Evolutionary conservation across 1,140 invertebrate species (phyloP), one percentile per base, ranked within the genome.

Genomic region (Heterodera carotae): DNA sequence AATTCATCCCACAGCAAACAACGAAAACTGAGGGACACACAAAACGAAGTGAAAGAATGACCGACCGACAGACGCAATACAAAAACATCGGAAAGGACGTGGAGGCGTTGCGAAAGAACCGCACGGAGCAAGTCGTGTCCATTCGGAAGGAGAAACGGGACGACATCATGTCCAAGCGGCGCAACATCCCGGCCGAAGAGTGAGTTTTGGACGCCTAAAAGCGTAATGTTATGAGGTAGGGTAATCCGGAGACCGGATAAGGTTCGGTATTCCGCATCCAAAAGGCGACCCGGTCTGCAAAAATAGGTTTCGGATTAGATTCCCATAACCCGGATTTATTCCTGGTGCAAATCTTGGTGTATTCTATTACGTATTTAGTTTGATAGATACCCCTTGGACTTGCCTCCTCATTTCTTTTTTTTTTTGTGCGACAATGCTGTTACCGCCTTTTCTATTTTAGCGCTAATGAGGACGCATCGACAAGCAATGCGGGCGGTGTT

Each of bases 61-160:
- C 75, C 6, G 83, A 84, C 31, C 83, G 84, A 53, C 84, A 84
- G 62, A 64, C 83, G 7, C 80, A 86, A 69, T 87, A 86, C 81
- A 87, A 87, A 72, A 87, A 87, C 76, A 76, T 75, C 27, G 86
- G 85, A 25, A 87, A 87, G 66, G 85, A 87, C 75, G 76, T 73
- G 66, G 84, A 85, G n/a, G 69, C 81, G 59, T 70, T 84, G 27
- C 83, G 87, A 43, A 87, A 87, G 53, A 84, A 81, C 81, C 91
- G 96, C 88, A 96, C 94, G 88, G 96, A 98, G 91, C 93, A 95
- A 43, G 96, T 94, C 76, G 93, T 98, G 8, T 95, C 97, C 89
- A 90, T 98, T 71, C 91, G 96, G 79, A 98, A 98, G 91, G 95
- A 94, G 87, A 98, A 97, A 91, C 91, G 95, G 80, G 95, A 98